Percentiles rank a stretch among this genome's conserved stretches.
Conservation (phyloP, 92 coral and sea anemone genomes). For the Diadumene lineata region DNA sequence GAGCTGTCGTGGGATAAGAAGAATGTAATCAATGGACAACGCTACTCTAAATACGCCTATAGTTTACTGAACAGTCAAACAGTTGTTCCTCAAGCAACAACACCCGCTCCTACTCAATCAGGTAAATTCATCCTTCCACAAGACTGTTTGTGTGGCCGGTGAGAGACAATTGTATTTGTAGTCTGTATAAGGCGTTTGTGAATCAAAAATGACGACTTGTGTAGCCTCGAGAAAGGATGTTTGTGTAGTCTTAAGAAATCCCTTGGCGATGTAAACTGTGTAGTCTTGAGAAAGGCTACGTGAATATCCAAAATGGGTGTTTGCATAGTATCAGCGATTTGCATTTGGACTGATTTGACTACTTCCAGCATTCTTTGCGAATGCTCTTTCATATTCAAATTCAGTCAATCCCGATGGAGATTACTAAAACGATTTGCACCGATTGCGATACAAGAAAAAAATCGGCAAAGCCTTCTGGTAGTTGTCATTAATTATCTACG, state of each 20-base stretch:
- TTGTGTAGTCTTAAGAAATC: not conserved
- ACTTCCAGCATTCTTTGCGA: too few relatives aligned
- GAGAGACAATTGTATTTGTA: constrained; percentile 28
- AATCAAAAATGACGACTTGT: not conserved
- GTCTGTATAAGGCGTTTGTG: not conserved
- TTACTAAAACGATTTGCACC: too few relatives aligned
- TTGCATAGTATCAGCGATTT: too few relatives aligned
- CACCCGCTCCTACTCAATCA: constrained; percentile 40
- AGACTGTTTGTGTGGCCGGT: constrained; percentile 31
- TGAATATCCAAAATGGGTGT: too few relatives aligned
- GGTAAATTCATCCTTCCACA: constrained; percentile 41
- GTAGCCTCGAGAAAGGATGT: too few relatives aligned
- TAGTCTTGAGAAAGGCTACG: not conserved
- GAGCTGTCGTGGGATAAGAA: constrained; percentile 92
- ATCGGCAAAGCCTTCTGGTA: too few relatives aligned
- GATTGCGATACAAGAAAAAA: too few relatives aligned
- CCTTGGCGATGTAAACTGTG: not conserved
- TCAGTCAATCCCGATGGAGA: too few relatives aligned
- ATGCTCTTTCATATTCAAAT: too few relatives aligned
- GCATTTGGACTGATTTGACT: too few relatives aligned
- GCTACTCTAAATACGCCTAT: constrained; percentile 72
- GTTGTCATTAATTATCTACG: too few relatives aligned
- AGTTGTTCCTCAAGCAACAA: constrained; percentile 22
- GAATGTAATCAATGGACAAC: constrained; percentile 68
- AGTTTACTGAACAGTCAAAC: constrained; percentile 41